Base-by-base conservation (phyloP, 2,888 invertebrate species). In the Ganaspis brasiliensis region DNA sequence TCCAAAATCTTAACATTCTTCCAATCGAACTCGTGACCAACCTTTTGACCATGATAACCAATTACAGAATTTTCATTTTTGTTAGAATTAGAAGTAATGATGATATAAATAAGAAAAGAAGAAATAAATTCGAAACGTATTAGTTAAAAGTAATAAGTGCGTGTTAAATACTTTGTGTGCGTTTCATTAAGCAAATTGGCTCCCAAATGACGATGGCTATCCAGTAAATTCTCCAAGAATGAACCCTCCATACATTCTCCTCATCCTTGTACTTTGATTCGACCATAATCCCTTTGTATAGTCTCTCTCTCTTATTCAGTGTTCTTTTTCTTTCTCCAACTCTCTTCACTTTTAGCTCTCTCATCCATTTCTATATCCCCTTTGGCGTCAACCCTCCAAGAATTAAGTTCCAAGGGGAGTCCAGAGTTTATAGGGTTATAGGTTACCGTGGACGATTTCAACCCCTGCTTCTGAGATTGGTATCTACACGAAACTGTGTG, bases 121-220 rank as follows among this genome's bases (percentile, higher is more conserved):
- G n/a, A 8, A 45, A 45, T 45, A n/a, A 8, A 52, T 6, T 19
- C 8, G 14, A 16, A 16, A 2, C 24, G 9, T 24, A 70, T 45
- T 49, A 19, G 14, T 26, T 31, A 14, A 70, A 45, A 83, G 85
- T 85, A 87, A 88, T 89, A 88, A 89, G 86, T 86, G 85, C 84
- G 83, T 86, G 88, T 83, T 81, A 87, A 84, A 84, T 87, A 87
- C 86, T 87, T 84, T 85, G 84, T 86, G 88, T 86, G 86, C 89
- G 89, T 90, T 91, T 90, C 90, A 91, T 91, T 91, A 90, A 89
- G 90, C 90, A 91, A 91, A 91, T 91, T 90, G 91, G 87, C 90
- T 89, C 91, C n/a, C 90, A 90, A 91, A 91, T 90, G 88, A 84
- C 88, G 87, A 89, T 89, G 87, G 89, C 87, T 87, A 89, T 89